Evolutionary conservation across 2,113 vertebrate species (phyloP).

Genomic region (Sialia sialis): DNA sequence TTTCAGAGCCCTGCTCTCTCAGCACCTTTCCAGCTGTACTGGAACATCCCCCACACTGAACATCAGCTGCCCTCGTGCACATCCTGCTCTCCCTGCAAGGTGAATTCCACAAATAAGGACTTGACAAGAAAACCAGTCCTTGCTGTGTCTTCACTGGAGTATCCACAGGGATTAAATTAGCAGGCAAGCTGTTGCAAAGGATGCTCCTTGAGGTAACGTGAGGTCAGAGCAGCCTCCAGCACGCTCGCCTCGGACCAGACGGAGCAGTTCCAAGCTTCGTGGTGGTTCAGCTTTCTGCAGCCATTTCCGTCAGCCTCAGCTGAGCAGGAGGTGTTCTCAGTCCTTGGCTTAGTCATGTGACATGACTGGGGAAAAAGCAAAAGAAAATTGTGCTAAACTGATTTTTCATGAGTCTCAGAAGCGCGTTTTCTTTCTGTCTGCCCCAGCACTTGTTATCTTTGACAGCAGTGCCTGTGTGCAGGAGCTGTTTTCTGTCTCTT

Average conservation of each 20-base stretch:
- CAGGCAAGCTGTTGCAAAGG: background rate
- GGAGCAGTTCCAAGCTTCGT: background rate
- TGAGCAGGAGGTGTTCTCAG: background rate
- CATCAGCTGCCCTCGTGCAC: background rate
- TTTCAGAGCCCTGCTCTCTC: background rate
- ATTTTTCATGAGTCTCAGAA: background rate
- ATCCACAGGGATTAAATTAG: slow-evolving; percentile 5
- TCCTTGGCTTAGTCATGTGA: background rate
- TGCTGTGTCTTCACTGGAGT: background rate
- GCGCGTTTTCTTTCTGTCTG: background rate
- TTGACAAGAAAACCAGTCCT: background rate
- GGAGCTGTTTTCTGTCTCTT: background rate
- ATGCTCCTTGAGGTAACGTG: background rate
- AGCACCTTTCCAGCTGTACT: background rate
- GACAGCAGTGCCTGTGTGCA: background rate
- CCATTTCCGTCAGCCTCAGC: background rate
- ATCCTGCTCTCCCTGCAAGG: background rate
- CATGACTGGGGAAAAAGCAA: background rate
- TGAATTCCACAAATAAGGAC: background rate
- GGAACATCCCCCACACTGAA: background rate
- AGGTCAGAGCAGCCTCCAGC: background rate
- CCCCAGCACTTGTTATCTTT: background rate
- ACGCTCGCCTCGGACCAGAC: accelerated
- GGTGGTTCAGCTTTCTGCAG: background rate
- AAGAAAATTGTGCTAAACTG: background rate